phyloP scores from a whole-genome alignment of 92 coral and sea anemone species.

The Bergia sp. region DNA sequence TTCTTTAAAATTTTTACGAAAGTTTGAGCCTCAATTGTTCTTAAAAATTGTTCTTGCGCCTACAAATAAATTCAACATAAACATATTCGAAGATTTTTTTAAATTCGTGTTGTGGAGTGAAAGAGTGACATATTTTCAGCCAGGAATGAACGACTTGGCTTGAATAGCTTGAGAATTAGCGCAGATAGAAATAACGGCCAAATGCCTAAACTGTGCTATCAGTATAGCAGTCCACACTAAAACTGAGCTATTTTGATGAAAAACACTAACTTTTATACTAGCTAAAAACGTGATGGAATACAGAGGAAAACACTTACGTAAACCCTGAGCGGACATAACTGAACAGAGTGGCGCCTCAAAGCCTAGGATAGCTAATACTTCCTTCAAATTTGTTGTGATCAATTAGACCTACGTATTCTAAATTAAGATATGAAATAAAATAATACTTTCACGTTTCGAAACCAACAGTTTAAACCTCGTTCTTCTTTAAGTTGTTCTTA shows the following conservation, averaged over 20 bases:
- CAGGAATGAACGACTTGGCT: too few species aligned
- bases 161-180: too few species aligned
- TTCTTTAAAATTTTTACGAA: too few species aligned
- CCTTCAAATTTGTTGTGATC: background rate
- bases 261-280: too few species aligned
- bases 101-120: too few species aligned
- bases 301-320: background rate
- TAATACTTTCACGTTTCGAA: slow-evolving; percentile 2
- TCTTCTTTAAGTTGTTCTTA: too few species aligned
- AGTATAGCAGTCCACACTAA: background rate
- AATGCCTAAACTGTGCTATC: background rate
- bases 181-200: background rate
- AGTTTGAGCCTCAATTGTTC: too few species aligned
- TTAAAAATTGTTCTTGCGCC: too few species aligned
- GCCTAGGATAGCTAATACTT: background rate
- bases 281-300: background rate
- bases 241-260: background rate
- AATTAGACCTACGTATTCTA: slow-evolving; percentile 3
- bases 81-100: too few species aligned
- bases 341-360: background rate
- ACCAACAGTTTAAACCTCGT: background rate
- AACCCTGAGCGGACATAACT: background rate
- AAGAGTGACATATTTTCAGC: background rate
- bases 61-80: too few species aligned
- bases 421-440: background rate